A percentile compares a stretch with the other conserved stretches of the same genome.
Evolutionary conservation across 2,797 vertebrate species (phyloP).

Genomic region (Gymnothorax javanicus): DNA sequence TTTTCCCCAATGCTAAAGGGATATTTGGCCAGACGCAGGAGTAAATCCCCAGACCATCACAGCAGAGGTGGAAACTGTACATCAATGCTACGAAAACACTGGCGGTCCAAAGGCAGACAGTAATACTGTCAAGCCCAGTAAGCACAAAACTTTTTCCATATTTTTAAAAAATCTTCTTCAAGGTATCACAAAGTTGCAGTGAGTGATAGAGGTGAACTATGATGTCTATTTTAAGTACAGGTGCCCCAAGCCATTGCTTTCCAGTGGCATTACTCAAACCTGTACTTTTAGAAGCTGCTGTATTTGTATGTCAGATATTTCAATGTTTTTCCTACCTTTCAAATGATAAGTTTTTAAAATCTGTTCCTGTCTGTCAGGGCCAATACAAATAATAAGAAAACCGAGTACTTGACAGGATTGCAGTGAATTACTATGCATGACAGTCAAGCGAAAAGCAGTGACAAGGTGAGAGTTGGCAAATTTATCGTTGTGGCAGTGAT

Average conservation of each 20-base stretch:
- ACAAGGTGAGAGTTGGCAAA: neutral
- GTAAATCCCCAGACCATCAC: constrained; percentile 31
- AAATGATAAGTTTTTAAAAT: neutral
- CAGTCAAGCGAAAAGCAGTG: neutral
- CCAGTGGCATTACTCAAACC: no score
- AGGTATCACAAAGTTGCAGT: neutral
- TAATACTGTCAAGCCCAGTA: neutral
- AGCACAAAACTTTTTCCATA: neutral
- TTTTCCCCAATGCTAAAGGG: constrained; percentile 42
- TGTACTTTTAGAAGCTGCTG: neutral
- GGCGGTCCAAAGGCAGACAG: neutral
- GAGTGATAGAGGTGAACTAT: neutral
- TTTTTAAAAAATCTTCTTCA: neutral
- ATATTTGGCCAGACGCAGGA: constrained; percentile 36
- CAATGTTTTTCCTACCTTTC: neutral
- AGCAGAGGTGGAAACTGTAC: constrained; percentile 34
- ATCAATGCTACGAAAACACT: neutral
- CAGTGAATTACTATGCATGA: neutral
- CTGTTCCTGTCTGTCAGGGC: no score
- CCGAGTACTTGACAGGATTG: neutral
- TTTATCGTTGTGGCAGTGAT: neutral
- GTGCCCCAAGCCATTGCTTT: neutral
- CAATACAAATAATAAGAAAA: neutral
- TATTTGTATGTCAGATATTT: neutral
- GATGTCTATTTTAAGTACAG: neutral